A percentile compares a stretch with the other conserved stretches of the same genome.
These are phyloP conservation scores for Bombus waltoni DNA, from an alignment of 1,140 invertebrate species.

Conservation along the genomic window DNA sequence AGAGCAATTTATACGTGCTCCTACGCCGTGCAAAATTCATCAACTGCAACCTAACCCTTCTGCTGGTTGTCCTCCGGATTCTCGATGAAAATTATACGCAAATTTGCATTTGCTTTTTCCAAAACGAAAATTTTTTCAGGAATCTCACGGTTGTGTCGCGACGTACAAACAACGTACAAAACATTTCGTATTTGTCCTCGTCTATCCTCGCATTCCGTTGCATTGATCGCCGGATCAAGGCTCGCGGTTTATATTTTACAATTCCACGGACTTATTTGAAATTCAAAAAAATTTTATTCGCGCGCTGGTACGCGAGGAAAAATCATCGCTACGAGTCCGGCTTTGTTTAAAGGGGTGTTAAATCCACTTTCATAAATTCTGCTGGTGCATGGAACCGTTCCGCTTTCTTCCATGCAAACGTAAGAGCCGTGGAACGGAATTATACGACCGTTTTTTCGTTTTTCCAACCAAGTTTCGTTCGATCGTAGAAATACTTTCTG, in stretches of 20 bases:
- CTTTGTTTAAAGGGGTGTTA: conserved; percentile 32
- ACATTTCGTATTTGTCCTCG: neutral
- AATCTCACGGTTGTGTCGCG: neutral
- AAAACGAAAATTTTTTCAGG: neutral
- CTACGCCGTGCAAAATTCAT: conserved; percentile 40
- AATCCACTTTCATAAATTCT: conserved; percentile 34
- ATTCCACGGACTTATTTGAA: conserved; percentile 1
- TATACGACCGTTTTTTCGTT: neutral
- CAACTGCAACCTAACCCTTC: conserved; percentile 29
- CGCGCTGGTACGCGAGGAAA: neutral
- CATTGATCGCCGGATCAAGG: neutral
- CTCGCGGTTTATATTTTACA: neutral
- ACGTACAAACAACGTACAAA: neutral
- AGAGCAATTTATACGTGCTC: conserved; percentile 50
- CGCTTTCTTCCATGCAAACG: neutral
- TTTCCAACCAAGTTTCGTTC: neutral
- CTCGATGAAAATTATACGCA: conserved; percentile 15
- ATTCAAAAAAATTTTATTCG: neutral
- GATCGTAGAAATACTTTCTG: neutral
- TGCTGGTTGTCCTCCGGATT: neutral
- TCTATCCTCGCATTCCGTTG: neutral
- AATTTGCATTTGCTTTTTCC: neutral
- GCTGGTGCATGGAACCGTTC: neutral
- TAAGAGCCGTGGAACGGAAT: neutral
- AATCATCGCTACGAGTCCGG: neutral